A percentile compares a stretch with the other conserved stretches of the same genome.
Evolutionary conservation across 2,113 vertebrate species (phyloP).

Genomic region (Notarius lentiginosus): DNA sequence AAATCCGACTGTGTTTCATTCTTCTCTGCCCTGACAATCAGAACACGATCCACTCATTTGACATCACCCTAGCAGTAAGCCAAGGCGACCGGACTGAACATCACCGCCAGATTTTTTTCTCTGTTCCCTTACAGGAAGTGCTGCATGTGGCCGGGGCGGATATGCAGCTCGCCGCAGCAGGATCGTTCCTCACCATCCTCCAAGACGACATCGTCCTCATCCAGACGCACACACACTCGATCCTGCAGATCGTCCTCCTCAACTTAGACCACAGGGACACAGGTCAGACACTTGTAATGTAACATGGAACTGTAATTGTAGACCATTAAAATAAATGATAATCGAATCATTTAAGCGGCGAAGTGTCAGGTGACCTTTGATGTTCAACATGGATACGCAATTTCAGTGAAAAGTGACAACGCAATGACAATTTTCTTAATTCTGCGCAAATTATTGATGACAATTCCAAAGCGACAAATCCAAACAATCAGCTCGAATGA

Average conservation of each 20-base stretch:
- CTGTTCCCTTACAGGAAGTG: constrained; percentile 76
- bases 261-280: constrained; percentile 88
- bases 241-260: constrained; percentile 87
- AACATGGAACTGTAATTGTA: background rate
- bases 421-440: too few species aligned
- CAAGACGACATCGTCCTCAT: constrained; percentile 90
- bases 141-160: constrained; percentile 84
- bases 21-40: background rate
- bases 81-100: background rate
- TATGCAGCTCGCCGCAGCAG: constrained; percentile 88
- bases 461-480: too few species aligned
- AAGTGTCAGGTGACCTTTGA: background rate
- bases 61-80: background rate
- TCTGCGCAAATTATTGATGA: too few species aligned
- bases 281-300: constrained; percentile 67
- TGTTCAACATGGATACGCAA: background rate
- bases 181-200: constrained; percentile 87
- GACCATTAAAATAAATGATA: background rate
- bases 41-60: background rate
- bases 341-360: background rate
- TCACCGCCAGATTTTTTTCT: background rate
- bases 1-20: background rate
- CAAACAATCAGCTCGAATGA: background rate
- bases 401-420: too few species aligned
- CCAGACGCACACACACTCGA: constrained; percentile 88